Evolutionary conservation across 2,888 invertebrate genomes (phyloP), one percentile per base, ranked within the genome.

Genomic region (Ornithoptera priamus): DNA sequence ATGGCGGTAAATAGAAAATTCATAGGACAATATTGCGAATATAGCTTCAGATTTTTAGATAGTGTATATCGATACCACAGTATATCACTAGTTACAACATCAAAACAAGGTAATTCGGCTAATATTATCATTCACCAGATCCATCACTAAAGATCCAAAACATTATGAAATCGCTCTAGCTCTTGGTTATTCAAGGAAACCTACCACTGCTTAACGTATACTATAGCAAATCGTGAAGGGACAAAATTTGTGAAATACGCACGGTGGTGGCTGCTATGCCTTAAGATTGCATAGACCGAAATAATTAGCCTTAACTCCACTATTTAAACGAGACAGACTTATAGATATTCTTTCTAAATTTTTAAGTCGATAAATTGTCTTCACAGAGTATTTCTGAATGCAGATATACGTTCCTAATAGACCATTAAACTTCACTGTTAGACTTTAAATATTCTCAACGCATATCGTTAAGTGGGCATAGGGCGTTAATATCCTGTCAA

Each of bases 381-480:
- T 50, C 18, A 50, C 17, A n/a, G 53, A 53, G 53, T 18, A 7
- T 53, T 4, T n/a, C 7, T 46, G 53, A 8, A 53, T 8, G 18
- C 53, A n/a, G 5, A 1, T 0, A n/a, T 53, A n/a, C 53, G n/a
- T 53, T 53, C 5, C n/a, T 8, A 46, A 4, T 4, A 36, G 36
- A 22, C 2, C 60, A 36, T 36, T 24, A 60, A 15, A 22, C 36
- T 60, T 60, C 60, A 60, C 12, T 17, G 3, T 36, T 30, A 17
- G 36, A 18, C 36, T 46, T 15, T 15, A 60, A 60, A 60, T 36
- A 60, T 36, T 60, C 15, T 15, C 18, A 36, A 60, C 30, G 24
- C 24, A 36, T 18, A 12, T 46, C 60, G 60, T 58, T 58, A 58
- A 58, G 58, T 58, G 58, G 58, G 5, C n/a, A 60, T 36, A 60